Conservation (phyloP, 2,113 vertebrate species). For the Periophthalmodon schlosseri region DNA sequence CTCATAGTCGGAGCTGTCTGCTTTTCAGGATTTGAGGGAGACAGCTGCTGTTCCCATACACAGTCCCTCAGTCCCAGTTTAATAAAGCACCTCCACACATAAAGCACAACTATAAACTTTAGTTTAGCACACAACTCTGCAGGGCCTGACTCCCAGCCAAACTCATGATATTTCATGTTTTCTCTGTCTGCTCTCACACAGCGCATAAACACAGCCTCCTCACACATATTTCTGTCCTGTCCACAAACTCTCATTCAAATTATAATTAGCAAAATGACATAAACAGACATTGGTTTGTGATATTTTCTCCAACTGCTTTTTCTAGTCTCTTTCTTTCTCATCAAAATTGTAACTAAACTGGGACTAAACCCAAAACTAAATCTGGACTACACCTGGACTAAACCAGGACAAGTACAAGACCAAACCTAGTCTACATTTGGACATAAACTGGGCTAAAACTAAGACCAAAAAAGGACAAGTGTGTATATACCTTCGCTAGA, state of each 20-base stretch:
- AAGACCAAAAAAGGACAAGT: too few species aligned
- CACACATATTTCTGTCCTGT: neutral
- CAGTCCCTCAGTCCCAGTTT: conserved; percentile 56
- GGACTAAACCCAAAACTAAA: too few species aligned
- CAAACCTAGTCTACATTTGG: too few species aligned
- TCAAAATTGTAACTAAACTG: too few species aligned
- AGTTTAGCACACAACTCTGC: conserved; percentile 32
- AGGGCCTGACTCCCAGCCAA: conserved; percentile 32
- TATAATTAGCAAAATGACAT: neutral
- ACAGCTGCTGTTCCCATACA: conserved; percentile 55
- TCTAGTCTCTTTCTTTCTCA: too few species aligned
- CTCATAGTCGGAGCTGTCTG: conserved; percentile 16
- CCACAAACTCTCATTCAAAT: neutral
- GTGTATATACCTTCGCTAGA: too few species aligned
- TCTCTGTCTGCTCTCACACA: conserved; percentile 21
- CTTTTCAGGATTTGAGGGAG: conserved; percentile 20
- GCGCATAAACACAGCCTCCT: neutral
- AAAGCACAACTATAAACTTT: conserved; percentile 30
- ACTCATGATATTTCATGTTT: conserved; percentile 19
- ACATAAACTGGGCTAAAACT: too few species aligned
- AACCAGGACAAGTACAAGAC: too few species aligned
- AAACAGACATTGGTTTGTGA: neutral
- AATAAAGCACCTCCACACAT: conserved; percentile 47
- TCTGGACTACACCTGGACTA: too few species aligned
- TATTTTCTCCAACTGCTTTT: neutral